A percentile compares a stretch with the other conserved stretches of the same genome.
Conservation (phyloP, 2,113 vertebrate species). For the Hippocampus zosterae region DNA sequence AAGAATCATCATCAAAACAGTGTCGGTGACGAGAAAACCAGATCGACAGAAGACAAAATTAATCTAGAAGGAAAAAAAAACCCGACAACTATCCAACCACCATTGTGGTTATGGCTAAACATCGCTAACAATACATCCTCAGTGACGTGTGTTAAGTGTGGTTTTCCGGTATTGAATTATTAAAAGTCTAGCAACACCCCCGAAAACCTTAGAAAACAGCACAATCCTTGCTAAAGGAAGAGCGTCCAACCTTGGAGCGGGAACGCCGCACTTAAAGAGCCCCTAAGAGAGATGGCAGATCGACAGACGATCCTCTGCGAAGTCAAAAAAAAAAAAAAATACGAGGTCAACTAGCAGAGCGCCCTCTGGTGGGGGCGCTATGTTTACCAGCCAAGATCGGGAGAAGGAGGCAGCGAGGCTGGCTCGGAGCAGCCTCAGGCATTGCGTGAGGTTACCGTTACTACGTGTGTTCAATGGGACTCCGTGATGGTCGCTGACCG, state of each 20-base stretch:
- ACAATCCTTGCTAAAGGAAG: constrained; percentile 41
- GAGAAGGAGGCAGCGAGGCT: background rate
- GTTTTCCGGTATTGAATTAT: constrained; percentile 49
- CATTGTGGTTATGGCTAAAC: constrained; percentile 54
- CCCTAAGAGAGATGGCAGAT: background rate
- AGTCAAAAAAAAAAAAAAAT: background rate
- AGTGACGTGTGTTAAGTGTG: constrained; percentile 55
- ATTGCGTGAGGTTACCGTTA: constrained; percentile 61
- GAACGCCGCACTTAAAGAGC: constrained; percentile 24
- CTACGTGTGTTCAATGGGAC: constrained; percentile 62
- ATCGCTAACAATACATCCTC: constrained; percentile 46
- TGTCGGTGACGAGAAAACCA: constrained; percentile 63
- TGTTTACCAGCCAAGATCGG: background rate
- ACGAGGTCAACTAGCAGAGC: background rate
- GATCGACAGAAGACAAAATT: constrained; percentile 58
- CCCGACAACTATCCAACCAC: constrained; percentile 58
- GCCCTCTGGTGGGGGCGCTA: background rate
- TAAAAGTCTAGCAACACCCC: constrained; percentile 61
- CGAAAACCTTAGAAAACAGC: constrained; percentile 59
- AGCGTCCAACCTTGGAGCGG: constrained; percentile 16
- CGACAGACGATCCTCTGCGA: background rate
- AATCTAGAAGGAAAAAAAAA: constrained; percentile 38
- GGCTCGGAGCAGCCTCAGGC: constrained; percentile 33
- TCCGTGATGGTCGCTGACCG: constrained; percentile 7
- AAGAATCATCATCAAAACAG: constrained; percentile 58